Base-by-base conservation (phyloP, 2,797 vertebrate species). In the Artibeus jamaicensis region DNA sequence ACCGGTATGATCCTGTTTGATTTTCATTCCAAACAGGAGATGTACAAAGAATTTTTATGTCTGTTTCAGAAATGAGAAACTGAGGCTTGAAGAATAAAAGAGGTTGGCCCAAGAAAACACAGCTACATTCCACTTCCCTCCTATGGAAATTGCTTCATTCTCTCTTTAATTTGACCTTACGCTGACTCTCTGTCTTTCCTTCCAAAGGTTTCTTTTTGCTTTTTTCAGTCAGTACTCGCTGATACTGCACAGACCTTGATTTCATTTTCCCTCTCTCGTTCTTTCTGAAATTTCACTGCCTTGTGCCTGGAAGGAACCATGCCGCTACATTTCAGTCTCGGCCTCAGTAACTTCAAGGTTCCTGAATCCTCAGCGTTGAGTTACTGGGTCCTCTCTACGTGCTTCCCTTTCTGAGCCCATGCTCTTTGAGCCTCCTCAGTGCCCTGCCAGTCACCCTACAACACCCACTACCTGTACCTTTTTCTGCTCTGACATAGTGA, bases 31-130 rank as follows among this genome's bases (percentile, higher is more conserved):
- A 3, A 50, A 73, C 37, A 55, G 44, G 46, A 59, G 24, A 88
- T 21, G 4, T n/a, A 81, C 9, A 62, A 93, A 85, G 26, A 83
- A 87, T 77, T 71, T 39, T 14, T 70, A 84, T 65, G 32, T 37
- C 32, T 85, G 18, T 81, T 89, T 95, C 71, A 68, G 50, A 88
- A 55, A 82, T n/a, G 18, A 96, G 46, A 67, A 92, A 65, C 11
- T 37, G 44, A 70, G 37, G 2, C 55, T 91, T 18, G 16, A 85
- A 57, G 65, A 78, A 84, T 19, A 86, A 70, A 70, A 83, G 29
- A 84, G 18, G 9, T n/a, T 71, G 9, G 29, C 48, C 55, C 22
- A 77, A 91, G 73, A 89, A 50, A n/a, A 67, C 26, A 6, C 2
- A 24, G 32, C 9, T 70, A 29, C 39, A 82, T 86, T 67, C 79